Percentiles rank a stretch among this genome's conserved stretches.
These are phyloP conservation scores for Serripes groenlandicus DNA, from an alignment of 2,888 invertebrate genomes.

Conservation along the genomic window DNA sequence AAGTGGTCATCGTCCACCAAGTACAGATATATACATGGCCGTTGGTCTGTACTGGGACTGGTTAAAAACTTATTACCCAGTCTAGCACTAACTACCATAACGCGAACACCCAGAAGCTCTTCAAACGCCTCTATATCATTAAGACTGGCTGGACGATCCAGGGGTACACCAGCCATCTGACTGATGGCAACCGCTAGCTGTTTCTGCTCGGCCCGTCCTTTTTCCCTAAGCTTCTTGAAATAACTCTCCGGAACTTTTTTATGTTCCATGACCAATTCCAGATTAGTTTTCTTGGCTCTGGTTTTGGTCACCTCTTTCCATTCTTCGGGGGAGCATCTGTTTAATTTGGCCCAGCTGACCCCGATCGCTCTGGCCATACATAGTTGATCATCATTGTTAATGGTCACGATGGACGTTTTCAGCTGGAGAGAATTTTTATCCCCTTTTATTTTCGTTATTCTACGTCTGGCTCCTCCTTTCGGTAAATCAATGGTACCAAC, in stretches of 20 bases:
- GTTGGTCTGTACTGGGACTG: slow-evolving; percentile 31
- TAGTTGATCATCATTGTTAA: slow-evolving; percentile 47
- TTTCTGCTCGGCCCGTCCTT: slow-evolving; percentile 21
- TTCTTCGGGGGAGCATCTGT: slow-evolving; percentile 36
- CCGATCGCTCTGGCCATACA: slow-evolving; percentile 48
- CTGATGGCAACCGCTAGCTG: slow-evolving; percentile 38
- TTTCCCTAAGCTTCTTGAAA: slow-evolving; percentile 28
- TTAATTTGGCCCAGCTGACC: slow-evolving; percentile 47
- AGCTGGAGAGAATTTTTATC: slow-evolving; percentile 34
- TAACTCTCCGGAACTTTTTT: slow-evolving; percentile 38
- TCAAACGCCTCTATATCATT: slow-evolving; percentile 32
- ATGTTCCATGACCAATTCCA: slow-evolving; percentile 39
- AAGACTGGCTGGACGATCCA: slow-evolving; percentile 41
- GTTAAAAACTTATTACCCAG: slow-evolving; percentile 53
- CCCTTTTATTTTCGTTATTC: slow-evolving; percentile 39
- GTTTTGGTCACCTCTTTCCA: slow-evolving; percentile 38
- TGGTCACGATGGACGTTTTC: slow-evolving; percentile 47
- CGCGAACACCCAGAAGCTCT: slow-evolving; percentile 33
- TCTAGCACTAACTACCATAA: slow-evolving; percentile 58
- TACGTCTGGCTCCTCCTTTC: slow-evolving; percentile 47
- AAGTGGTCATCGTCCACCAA: slow-evolving; percentile 51
- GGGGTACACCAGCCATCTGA: slow-evolving; percentile 35
- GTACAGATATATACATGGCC: slow-evolving; percentile 46
- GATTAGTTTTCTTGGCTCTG: slow-evolving; percentile 37
- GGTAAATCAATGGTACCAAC: slow-evolving; percentile 51